Conservation (phyloP, 1,140 invertebrate genomes). For the Solenopsis invicta region DNA sequence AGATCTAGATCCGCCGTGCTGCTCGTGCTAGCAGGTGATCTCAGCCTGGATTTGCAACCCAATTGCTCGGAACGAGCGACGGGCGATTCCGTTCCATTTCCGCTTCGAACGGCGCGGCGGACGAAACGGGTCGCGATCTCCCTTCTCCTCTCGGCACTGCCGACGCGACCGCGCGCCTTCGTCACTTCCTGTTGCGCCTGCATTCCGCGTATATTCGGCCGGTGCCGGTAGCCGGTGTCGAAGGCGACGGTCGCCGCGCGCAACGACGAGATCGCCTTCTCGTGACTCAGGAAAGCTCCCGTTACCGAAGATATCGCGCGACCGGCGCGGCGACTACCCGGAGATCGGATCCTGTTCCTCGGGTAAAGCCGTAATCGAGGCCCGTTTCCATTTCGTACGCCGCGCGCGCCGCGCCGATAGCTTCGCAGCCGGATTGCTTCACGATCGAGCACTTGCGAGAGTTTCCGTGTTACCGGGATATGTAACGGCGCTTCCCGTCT, state of each 20-base stretch:
- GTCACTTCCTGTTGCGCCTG: slow-evolving; percentile 71
- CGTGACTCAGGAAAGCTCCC: slow-evolving; percentile 53
- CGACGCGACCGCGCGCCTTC: not conserved
- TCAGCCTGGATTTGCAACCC: slow-evolving; percentile 67
- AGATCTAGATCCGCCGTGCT: not conserved
- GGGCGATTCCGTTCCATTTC: slow-evolving; percentile 73
- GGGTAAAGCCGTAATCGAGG: not conserved
- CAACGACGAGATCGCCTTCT: slow-evolving; percentile 9
- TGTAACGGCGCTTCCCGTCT: not conserved
- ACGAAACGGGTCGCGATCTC: slow-evolving; percentile 40
- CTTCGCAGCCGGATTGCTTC: not conserved
- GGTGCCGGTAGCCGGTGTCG: slow-evolving; percentile 61
- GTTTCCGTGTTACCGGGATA: slow-evolving; percentile 19
- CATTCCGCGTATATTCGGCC: slow-evolving; percentile 68
- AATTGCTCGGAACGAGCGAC: slow-evolving; percentile 67
- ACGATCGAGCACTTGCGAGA: not conserved
- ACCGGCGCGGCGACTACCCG: slow-evolving; percentile 38
- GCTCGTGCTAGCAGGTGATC: slow-evolving; percentile 58
- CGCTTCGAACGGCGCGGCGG: slow-evolving; percentile 55
- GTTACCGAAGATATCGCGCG: slow-evolving; percentile 65
- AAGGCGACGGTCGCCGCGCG: slow-evolving; percentile 30
- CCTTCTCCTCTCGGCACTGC: not conserved
- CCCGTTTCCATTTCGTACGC: slow-evolving; percentile 50
- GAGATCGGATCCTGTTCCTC: slow-evolving; percentile 55
- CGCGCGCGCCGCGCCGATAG: no score